These are phyloP conservation scores for Galeruca laticollis DNA, from an alignment of 2,888 invertebrate species.

Conservation along the genomic window DNA sequence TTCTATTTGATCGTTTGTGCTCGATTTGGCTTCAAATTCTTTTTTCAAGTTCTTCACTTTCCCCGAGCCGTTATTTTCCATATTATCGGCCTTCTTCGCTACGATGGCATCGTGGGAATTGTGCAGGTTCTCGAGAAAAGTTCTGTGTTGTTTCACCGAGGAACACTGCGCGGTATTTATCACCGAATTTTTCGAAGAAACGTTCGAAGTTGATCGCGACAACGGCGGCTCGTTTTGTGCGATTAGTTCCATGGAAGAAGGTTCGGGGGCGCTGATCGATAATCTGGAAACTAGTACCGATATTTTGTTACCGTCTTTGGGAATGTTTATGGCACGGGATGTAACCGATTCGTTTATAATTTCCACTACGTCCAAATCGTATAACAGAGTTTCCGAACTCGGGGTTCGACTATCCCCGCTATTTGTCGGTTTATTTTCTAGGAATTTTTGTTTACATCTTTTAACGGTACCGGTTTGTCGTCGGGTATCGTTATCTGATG, in stretches of 20 bases:
- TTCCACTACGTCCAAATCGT: constrained; percentile 50
- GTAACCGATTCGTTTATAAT: constrained; percentile 49
- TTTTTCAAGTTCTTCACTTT: constrained; percentile 88
- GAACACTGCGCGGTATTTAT: constrained; percentile 68
- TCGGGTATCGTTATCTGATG: constrained; percentile 71
- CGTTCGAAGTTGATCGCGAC: constrained; percentile 63
- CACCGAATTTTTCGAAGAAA: constrained; percentile 63
- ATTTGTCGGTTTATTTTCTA: constrained; percentile 66
- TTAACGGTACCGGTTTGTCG: constrained; percentile 79
- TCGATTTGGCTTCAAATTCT: constrained; percentile 87
- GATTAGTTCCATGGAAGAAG: constrained; percentile 66
- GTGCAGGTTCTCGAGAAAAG: constrained; percentile 67
- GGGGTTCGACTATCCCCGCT: constrained; percentile 56
- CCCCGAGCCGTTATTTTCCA: constrained; percentile 69
- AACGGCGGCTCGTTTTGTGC: constrained; percentile 58
- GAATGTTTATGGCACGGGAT: constrained; percentile 72
- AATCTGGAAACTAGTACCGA: constrained; percentile 55
- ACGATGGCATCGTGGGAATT: constrained; percentile 60
- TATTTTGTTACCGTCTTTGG: constrained; percentile 56
- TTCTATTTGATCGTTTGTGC: constrained; percentile 52
- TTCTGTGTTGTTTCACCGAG: constrained; percentile 70
- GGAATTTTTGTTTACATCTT: constrained; percentile 77
- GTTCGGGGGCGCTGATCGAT: constrained; percentile 75
- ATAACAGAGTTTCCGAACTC: constrained; percentile 60
- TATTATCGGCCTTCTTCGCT: constrained; percentile 62